A percentile compares a stretch with the other conserved stretches of the same genome.
phyloP scores from a whole-genome alignment of 1,140 invertebrate genomes.

The Drosophila yakuba region DNA sequence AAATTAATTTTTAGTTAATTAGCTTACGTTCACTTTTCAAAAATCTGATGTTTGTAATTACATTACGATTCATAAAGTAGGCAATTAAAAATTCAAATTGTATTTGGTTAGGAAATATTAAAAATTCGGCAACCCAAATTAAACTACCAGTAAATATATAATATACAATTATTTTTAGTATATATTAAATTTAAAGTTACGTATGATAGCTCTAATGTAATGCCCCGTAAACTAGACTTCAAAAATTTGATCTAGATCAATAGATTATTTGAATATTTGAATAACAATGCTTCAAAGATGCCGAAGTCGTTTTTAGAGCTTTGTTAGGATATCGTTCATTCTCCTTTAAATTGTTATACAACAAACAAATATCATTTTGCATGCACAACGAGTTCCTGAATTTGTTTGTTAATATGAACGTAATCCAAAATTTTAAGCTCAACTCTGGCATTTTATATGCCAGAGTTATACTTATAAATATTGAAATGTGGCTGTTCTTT shows the following conservation, averaged over 20 bases:
- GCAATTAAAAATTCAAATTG: too few species aligned
- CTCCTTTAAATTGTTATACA: slow-evolving; percentile 16
- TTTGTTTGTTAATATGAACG: slow-evolving; percentile 32
- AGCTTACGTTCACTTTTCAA: background rate
- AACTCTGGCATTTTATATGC: slow-evolving; percentile 72
- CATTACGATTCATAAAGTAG: background rate
- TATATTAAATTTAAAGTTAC: background rate
- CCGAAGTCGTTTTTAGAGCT: slow-evolving; percentile 11
- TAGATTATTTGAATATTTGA: slow-evolving; percentile 1
- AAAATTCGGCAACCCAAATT: too few species aligned
- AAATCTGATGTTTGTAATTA: background rate
- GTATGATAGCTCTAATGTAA: slow-evolving; percentile 1
- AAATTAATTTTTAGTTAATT: background rate
- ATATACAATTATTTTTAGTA: too few species aligned
- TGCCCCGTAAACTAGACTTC: slow-evolving; percentile 33
- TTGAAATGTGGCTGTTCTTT: slow-evolving; percentile 57
- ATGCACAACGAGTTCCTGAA: slow-evolving; percentile 45
- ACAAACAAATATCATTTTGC: slow-evolving; percentile 26
- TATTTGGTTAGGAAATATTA: too few species aligned
- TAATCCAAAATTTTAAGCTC: slow-evolving; percentile 37
- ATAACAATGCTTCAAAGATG: background rate
- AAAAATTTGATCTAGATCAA: slow-evolving; percentile 16
- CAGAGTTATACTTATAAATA: slow-evolving; percentile 71
- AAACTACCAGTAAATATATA: too few species aligned
- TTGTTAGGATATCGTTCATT: slow-evolving; percentile 18